phyloP scores from a whole-genome alignment of 2,113 vertebrate genomes.

The Microcebus jonahi region DNA sequence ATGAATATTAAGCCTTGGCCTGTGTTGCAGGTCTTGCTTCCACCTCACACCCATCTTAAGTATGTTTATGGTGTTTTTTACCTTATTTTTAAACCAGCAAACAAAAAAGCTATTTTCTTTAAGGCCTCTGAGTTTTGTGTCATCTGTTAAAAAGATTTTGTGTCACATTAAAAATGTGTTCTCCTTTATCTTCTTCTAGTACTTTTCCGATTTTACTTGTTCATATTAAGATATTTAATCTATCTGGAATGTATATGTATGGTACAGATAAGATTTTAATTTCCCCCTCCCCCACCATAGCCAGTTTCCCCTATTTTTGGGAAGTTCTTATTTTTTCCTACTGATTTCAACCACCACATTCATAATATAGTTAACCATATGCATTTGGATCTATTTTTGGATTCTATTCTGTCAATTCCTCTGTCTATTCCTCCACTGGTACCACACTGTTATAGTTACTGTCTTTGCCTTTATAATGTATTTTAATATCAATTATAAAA shows the following conservation, averaged over 20 bases:
- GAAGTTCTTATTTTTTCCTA: not conserved
- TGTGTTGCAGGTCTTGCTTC: not conserved
- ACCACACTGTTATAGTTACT: not conserved
- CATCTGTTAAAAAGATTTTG: not conserved
- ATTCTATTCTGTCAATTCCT: not conserved
- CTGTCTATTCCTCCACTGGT: not conserved
- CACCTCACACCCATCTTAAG: not conserved
- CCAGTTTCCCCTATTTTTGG: conserved; percentile 2
- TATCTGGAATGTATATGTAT: not conserved
- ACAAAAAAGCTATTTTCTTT: not conserved
- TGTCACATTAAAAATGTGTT: not conserved
- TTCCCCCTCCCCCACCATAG: not conserved
- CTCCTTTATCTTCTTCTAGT: conserved; percentile 21
- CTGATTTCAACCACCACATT: not conserved
- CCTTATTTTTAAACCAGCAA: not conserved
- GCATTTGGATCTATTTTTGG: not conserved
- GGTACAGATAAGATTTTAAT: not conserved
- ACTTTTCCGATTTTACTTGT: not conserved
- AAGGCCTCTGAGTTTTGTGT: not conserved
- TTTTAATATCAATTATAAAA: not conserved
- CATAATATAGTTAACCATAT: not conserved
- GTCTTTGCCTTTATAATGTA: not conserved
- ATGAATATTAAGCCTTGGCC: not conserved
- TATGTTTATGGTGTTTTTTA: not conserved
- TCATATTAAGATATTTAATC: not conserved